Conservation (phyloP, 2,888 invertebrate species). For the Archips crataeganus region DNA sequence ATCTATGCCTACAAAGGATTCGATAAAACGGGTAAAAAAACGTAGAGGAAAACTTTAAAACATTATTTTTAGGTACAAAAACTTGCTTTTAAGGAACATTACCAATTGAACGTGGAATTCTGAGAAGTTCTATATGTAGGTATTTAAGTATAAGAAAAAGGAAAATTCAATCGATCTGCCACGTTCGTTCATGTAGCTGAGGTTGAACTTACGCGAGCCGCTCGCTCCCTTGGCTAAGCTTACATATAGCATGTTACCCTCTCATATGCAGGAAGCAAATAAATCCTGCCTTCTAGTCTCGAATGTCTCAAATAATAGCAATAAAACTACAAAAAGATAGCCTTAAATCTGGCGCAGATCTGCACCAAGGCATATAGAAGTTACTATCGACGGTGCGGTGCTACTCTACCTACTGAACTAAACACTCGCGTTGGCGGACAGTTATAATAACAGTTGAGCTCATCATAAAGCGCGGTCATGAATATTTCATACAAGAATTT, state of each 20-base stretch:
- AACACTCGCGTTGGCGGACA: constrained; percentile 51
- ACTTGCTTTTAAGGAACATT: neutral
- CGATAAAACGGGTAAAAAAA: neutral
- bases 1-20: constrained; percentile 10
- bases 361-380: neutral
- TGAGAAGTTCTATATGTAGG: neutral
- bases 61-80: neutral
- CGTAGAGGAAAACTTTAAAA: neutral
- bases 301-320: too few relatives aligned
- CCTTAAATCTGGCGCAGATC: too few relatives aligned
- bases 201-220: constrained; percentile 36
- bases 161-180: neutral
- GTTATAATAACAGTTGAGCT: constrained; percentile 68
- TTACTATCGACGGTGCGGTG: constrained; percentile 41
- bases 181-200: neutral
- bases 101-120: neutral
- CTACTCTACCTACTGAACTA: constrained; percentile 33
- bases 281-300: too few relatives aligned
- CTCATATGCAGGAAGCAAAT: too few relatives aligned
- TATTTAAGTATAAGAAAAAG: neutral
- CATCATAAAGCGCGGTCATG: constrained; percentile 59
- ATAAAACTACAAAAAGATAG: too few relatives aligned
- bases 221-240: constrained; percentile 42
- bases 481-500: constrained; percentile 62
- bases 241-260: constrained; percentile 35